phyloP scores from a whole-genome alignment of 2,888 invertebrate genomes.

The Drosophila buzzatii region DNA sequence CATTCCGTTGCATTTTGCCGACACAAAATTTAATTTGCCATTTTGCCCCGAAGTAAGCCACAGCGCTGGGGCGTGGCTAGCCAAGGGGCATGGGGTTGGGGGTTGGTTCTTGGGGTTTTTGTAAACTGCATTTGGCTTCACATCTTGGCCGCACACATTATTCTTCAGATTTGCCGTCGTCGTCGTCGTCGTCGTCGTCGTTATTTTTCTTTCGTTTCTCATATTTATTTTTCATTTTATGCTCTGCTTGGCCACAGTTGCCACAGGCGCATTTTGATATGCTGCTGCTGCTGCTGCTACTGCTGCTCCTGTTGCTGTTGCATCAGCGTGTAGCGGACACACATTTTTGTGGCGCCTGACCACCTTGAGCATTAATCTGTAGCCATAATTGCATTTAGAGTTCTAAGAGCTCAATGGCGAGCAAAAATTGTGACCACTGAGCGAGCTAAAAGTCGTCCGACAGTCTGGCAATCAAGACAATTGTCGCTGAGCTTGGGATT shows the following conservation, averaged over 20 bases:
- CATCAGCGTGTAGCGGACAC: constrained; percentile 21
- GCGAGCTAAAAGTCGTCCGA: constrained; percentile 12
- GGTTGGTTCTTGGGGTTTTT: constrained; percentile 9
- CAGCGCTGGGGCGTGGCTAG: constrained; percentile 47
- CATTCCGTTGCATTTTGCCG: constrained; percentile 70
- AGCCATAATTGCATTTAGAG: constrained; percentile 54
- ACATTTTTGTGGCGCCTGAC: constrained; percentile 41
- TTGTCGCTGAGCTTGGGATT: constrained; percentile 21
- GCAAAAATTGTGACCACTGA: constrained; percentile 28
- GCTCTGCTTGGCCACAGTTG: constrained; percentile 69
- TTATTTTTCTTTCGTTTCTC: constrained; percentile 48
- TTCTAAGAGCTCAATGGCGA: constrained; percentile 41
- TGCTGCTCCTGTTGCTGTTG: constrained; percentile 18
- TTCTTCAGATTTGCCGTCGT: constrained; percentile 36
- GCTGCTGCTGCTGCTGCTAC: constrained; percentile 22
- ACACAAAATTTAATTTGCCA: constrained; percentile 74
- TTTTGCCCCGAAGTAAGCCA: constrained; percentile 63
- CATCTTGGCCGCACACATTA: constrained; percentile 42
- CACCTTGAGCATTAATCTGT: constrained; percentile 57
- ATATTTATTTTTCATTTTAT: constrained; percentile 79
- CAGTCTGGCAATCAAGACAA: constrained; percentile 37
- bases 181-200: constrained; percentile 9
- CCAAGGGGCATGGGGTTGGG: constrained; percentile 2
- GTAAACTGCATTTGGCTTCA: constrained; percentile 68
- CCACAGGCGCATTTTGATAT: constrained; percentile 68